Evolutionary conservation across 2,888 invertebrate species (phyloP).

Genomic region (Agrotis exclamationis): DNA sequence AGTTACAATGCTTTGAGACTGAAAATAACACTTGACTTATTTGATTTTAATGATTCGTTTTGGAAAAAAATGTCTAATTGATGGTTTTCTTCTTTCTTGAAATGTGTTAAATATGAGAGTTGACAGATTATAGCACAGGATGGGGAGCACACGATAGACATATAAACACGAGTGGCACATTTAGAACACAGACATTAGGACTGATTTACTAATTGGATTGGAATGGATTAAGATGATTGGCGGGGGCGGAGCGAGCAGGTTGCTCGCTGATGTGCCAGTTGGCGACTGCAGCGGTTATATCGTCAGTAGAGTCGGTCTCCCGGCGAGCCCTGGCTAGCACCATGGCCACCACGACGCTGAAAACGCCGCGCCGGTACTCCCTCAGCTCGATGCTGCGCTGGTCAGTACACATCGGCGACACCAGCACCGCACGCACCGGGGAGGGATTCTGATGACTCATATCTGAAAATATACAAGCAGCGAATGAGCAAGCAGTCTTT

Average conservation of each 20-base stretch:
- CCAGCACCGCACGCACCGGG: not conserved
- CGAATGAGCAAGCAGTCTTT: not conserved
- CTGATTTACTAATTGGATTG: not conserved
- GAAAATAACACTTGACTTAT: conserved; percentile 14
- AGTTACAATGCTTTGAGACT: conserved; percentile 1
- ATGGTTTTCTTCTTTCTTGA: not conserved
- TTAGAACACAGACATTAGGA: not conserved
- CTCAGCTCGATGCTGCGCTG: conserved; percentile 3
- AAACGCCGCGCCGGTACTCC: conserved; percentile 16
- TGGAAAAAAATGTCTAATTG: no score
- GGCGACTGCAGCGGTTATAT: conserved; percentile 36
- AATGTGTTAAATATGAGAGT: not conserved
- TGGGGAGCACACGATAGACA: not conserved
- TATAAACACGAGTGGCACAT: not conserved
- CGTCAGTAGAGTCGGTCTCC: conserved; percentile 28
- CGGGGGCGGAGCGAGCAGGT: not conserved
- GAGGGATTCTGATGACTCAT: conserved; percentile 17
- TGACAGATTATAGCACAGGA: not conserved
- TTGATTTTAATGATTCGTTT: not conserved
- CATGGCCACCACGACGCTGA: conserved; percentile 37
- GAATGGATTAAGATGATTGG: conserved; percentile 12
- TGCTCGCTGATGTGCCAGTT: conserved; percentile 30
- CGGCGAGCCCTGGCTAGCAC: conserved; percentile 41
- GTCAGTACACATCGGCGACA: not conserved
- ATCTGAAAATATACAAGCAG: conserved; percentile 22